Conservation (phyloP, 1,140 invertebrate species). For the Bicyclus anynana region DNA sequence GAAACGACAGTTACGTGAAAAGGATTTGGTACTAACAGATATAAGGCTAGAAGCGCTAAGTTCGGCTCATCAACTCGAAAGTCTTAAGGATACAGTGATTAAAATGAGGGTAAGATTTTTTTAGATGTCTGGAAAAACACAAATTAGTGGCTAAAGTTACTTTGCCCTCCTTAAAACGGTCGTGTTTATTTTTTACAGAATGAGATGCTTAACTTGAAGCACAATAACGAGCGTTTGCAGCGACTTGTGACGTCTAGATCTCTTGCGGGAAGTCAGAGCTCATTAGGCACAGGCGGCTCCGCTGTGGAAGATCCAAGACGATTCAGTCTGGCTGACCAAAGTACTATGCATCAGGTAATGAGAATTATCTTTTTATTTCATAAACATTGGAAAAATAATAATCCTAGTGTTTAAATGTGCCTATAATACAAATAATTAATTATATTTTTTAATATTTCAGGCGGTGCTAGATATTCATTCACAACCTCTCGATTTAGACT, state of each 20-base stretch:
- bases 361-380: too few species aligned
- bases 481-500: conserved; percentile 70
- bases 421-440: too few species aligned
- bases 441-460: conserved; percentile 33
- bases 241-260: conserved; percentile 90
- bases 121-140: not conserved
- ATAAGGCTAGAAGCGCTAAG: conserved; percentile 96
- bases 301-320: conserved; percentile 65
- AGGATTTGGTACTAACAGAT: conserved; percentile 97
- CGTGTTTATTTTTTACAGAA: conserved; percentile 82
- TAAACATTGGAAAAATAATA: too few species aligned
- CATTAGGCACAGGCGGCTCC: conserved; percentile 78
- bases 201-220: conserved; percentile 97
- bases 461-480: conserved; percentile 66
- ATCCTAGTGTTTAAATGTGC: too few species aligned
- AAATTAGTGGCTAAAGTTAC: too few species aligned
- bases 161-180: too few species aligned
- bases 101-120: conserved; percentile 90
- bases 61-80: conserved; percentile 97
- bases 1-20: conserved; percentile 94
- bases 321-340: conserved; percentile 71
- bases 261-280: conserved; percentile 87
- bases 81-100: conserved; percentile 95
- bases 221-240: conserved; percentile 97
- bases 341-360: conserved; percentile 66